Evolutionary conservation across 2,113 vertebrate species (phyloP), one percentile per base, ranked within the genome.

Genomic region (Pogonocichla stellata): DNA sequence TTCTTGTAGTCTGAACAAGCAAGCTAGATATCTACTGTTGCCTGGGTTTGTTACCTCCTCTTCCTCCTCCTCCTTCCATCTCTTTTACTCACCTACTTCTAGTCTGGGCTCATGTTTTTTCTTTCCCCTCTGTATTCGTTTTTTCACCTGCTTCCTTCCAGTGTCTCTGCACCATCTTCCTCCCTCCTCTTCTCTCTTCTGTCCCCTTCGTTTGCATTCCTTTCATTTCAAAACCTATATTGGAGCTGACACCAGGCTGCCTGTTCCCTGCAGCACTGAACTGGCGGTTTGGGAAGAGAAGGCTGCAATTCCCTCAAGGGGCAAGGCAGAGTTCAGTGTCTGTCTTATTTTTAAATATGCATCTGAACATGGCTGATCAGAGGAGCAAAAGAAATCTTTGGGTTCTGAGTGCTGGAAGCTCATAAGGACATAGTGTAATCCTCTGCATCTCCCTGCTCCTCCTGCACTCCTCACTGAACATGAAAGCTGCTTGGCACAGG

Each of bases 341-440:
- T 95, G 56, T 89, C 91, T 93, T 91, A 79, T 53, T 96, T 90
- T 97, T 88, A 94, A 93, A 86, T 92, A 92, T 90, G 83, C 88
- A 61, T 93, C 78, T 91, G 79, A 89, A 91, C 72, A 47, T 43
- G 56, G 78, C 86, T 95, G 91, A 92, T 93, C 62, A 93, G 86
- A 95, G 73, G 28, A 92, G 86, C 84, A 81, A 64, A 56, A 61
- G 70, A 72, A 95, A 53, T 80, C 82, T 60, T 77, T 4, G 31
- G 71, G 47, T 82, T 94, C 71, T 66, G 90, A 64, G 38, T 67
- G 48, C 50, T 93, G 87, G 70, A 91, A 86, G 54, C 74, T 91
- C 31, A 3, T 73, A 70, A 91, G 50, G 74, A 71, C 1, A 2
- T 18, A 14, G 60, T 66, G n/a, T 42, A 86, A 80, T 60, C 38